Percentiles rank a stretch among this genome's conserved stretches.
These are phyloP conservation scores for Archivesica marissinica DNA, from an alignment of 1,140 invertebrate species.

Conservation along the genomic window DNA sequence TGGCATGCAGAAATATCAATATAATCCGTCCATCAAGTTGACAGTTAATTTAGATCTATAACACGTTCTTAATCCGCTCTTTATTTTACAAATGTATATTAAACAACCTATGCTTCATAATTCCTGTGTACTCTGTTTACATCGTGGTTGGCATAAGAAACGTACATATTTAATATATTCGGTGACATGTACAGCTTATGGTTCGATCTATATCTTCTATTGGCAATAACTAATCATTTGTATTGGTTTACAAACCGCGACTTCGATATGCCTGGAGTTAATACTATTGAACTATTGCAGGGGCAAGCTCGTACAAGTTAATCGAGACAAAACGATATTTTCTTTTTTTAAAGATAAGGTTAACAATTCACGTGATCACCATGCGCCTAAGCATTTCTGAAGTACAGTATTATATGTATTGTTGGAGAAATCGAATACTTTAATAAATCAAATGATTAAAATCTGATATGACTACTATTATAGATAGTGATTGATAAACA, in stretches of 20 bases:
- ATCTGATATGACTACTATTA: too few relatives aligned
- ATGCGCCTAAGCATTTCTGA: too few relatives aligned
- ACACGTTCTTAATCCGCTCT: constrained; percentile 8
- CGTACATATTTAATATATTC: constrained; percentile 25
- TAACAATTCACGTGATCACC: constrained; percentile 1
- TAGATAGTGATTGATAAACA: too few relatives aligned
- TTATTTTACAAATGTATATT: constrained; percentile 1
- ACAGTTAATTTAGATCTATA: constrained; percentile 14
- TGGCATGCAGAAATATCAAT: neutral
- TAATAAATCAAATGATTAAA: too few relatives aligned
- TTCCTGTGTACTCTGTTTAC: constrained; percentile 11
- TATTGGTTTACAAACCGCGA: constrained; percentile 31
- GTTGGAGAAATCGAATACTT: too few relatives aligned
- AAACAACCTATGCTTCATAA: neutral
- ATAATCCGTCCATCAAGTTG: constrained; percentile 8
- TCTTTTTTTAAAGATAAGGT: constrained; percentile 10
- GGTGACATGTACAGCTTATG: constrained; percentile 1
- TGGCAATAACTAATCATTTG: constrained; percentile 21
- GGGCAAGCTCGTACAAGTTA: constrained; percentile 4
- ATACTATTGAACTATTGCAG: constrained; percentile 20
- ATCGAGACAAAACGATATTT: constrained; percentile 22
- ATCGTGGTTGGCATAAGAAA: constrained; percentile 43
- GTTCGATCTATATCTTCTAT: constrained; percentile 15
- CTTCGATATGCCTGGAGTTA: neutral
- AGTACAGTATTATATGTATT: too few relatives aligned